Evolutionary conservation across 30 jellyfish, hydroid and myxozoan species (phyloP).

Genomic region (Hydractinia echinata): DNA sequence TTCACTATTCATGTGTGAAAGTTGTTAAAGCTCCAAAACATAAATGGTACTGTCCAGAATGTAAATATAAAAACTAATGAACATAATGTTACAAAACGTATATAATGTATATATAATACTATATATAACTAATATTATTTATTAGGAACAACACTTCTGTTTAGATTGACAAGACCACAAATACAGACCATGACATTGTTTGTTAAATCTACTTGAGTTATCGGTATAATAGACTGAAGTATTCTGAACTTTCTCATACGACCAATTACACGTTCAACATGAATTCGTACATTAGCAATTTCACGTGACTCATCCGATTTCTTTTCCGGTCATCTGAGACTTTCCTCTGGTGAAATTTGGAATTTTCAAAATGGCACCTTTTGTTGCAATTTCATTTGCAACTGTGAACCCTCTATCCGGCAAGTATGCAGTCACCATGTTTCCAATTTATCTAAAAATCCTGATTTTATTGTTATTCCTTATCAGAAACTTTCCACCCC

Average conservation of each 20-base stretch:
- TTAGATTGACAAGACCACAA: conserved; percentile 30
- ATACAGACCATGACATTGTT: conserved; percentile 26
- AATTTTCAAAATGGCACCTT: conserved; percentile 8
- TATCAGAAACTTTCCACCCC: conserved; percentile 57
- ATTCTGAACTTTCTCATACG: no score
- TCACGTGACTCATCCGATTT: conserved; percentile 19
- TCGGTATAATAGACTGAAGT: conserved; percentile 25
- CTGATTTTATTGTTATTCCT: conserved; percentile 36
- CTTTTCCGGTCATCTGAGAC: no score
- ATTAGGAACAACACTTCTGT: neutral
- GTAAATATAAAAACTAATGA: neutral
- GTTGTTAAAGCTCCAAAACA: conserved; percentile 8
- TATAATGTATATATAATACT: neutral
- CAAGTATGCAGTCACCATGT: conserved; percentile 50
- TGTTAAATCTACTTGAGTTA: conserved; percentile 25
- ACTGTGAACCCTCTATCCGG: conserved; percentile 33
- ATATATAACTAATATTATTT: neutral
- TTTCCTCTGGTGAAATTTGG: conserved; percentile 9
- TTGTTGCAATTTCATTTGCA: conserved; percentile 7
- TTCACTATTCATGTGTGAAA: conserved; percentile 24
- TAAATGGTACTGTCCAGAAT: neutral
- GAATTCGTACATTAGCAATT: conserved; percentile 25
- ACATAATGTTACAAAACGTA: neutral
- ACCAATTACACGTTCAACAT: conserved; percentile 42
- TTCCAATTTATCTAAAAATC: conserved; percentile 39